phyloP scores from a whole-genome alignment of 1,140 invertebrate genomes.

The Drosophila baimaii region DNA sequence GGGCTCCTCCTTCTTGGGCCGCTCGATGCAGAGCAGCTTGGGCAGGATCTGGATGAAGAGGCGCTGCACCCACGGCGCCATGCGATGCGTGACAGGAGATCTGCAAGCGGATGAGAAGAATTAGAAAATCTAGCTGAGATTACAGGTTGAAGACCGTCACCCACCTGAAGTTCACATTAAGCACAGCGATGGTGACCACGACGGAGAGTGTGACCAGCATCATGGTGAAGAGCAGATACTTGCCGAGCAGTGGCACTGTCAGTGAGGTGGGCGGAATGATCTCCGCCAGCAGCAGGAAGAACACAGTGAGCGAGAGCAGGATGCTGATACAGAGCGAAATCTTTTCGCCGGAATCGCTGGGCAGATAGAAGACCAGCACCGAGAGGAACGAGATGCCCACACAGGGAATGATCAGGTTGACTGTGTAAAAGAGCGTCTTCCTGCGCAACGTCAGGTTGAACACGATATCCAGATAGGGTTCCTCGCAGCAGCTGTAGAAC shows the following conservation, averaged over 20 bases:
- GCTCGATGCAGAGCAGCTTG: slow-evolving; percentile 92
- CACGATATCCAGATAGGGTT: slow-evolving; percentile 97
- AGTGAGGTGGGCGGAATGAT: slow-evolving; percentile 99
- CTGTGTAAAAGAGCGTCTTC: slow-evolving; percentile 98
- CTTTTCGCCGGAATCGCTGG: slow-evolving; percentile 99
- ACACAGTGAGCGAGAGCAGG: slow-evolving; percentile 98
- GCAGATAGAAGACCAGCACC: slow-evolving; percentile 98
- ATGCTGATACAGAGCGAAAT: slow-evolving; percentile 99
- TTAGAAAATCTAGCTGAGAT: not conserved
- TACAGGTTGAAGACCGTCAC: not conserved
- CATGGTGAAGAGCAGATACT: slow-evolving; percentile 99
- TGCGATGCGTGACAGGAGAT: slow-evolving; percentile 97
- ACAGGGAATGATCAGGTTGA: slow-evolving; percentile 98
- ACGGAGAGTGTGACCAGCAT: slow-evolving; percentile 99
- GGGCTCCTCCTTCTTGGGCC: slow-evolving; percentile 90
- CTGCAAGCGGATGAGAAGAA: slow-evolving; percentile 22
- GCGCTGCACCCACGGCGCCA: slow-evolving; percentile 94
- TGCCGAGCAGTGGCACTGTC: slow-evolving; percentile 98
- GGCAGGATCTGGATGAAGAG: slow-evolving; percentile 96
- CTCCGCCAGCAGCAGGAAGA: slow-evolving; percentile 98
- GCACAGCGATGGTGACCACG: slow-evolving; percentile 98
- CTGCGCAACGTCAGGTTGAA: slow-evolving; percentile 98
- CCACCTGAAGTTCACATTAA: slow-evolving; percentile 98
- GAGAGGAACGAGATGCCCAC: slow-evolving; percentile 98
- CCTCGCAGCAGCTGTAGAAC: slow-evolving; percentile 95